Conservation (phyloP, 2,888 invertebrate genomes). For the Subacronicta megacephala region DNA sequence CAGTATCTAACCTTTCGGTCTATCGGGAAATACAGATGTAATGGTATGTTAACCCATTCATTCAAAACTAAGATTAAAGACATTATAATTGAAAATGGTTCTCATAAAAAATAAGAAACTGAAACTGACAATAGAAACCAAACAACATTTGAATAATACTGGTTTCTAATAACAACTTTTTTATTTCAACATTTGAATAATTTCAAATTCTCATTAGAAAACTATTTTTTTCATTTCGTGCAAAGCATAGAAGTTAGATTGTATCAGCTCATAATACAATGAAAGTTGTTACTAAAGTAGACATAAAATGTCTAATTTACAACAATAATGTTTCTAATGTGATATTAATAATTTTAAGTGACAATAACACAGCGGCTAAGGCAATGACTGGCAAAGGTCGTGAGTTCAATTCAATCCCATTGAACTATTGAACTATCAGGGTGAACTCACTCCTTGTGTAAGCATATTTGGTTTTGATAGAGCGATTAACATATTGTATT, state of each 20-base stretch:
- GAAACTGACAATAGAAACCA: too few relatives aligned
- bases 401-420: conserved; percentile 34
- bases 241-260: conserved; percentile 13
- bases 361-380: conserved; percentile 34
- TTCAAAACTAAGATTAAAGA: too few relatives aligned
- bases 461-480: conserved; percentile 5
- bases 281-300: conserved; percentile 15
- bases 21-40: too few relatives aligned
- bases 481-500: not conserved
- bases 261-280: conserved; percentile 15
- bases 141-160: too few relatives aligned
- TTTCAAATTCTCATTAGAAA: not conserved
- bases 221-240: conserved; percentile 13
- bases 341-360: conserved; percentile 42
- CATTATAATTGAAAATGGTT: too few relatives aligned
- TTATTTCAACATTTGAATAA: too few relatives aligned
- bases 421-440: conserved; percentile 27
- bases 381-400: conserved; percentile 39
- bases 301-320: conserved; percentile 26
- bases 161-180: too few relatives aligned
- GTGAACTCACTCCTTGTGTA: conserved; percentile 19
- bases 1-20: too few relatives aligned
- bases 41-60: too few relatives aligned
- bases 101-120: too few relatives aligned
- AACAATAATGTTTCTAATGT: conserved; percentile 26